Evolutionary conservation across 1,140 invertebrate genomes (phyloP).

Genomic region (Luehdorfia chinensis): DNA sequence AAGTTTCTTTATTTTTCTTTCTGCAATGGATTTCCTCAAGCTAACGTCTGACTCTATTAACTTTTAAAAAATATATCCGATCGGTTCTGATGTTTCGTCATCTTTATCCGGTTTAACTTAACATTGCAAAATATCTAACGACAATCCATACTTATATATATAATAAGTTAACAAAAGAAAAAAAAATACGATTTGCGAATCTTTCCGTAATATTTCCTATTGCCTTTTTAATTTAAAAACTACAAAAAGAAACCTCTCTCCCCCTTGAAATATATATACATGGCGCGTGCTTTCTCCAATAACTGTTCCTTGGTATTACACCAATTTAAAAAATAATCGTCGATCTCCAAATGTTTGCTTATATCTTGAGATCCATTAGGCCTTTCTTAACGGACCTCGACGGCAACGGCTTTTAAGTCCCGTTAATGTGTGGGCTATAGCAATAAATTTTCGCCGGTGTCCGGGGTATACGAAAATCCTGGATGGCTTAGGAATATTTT

Average conservation of each 20-base stretch:
- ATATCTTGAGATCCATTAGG: constrained; percentile 15
- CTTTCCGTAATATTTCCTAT: no score
- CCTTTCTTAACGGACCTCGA: constrained; percentile 15
- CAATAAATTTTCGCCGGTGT: constrained; percentile 15
- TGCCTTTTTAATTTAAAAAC: no score
- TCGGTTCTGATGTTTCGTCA: no score
- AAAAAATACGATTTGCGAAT: no score
- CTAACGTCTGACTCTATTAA: no score
- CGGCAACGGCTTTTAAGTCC: constrained; percentile 16
- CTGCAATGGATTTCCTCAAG: no score
- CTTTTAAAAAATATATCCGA: no score
- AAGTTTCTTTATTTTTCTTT: no score
- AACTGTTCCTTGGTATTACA: constrained; percentile 8
- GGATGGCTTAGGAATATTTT: constrained; percentile 11
- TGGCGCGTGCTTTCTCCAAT: constrained; percentile 9
- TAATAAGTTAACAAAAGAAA: no score
- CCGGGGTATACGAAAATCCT: constrained; percentile 13
- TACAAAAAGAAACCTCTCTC: not conserved
- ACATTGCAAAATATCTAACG: no score
- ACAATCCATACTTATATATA: no score
- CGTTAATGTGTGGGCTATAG: constrained; percentile 11
- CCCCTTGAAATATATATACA: constrained; percentile 1
- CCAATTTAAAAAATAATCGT: constrained; percentile 16
- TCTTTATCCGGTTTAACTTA: no score
- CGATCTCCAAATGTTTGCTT: constrained; percentile 15